Percentiles rank a stretch among this genome's conserved stretches.
Conservation (phyloP, 2,797 vertebrate species). For the Aeoliscus strigatus region DNA sequence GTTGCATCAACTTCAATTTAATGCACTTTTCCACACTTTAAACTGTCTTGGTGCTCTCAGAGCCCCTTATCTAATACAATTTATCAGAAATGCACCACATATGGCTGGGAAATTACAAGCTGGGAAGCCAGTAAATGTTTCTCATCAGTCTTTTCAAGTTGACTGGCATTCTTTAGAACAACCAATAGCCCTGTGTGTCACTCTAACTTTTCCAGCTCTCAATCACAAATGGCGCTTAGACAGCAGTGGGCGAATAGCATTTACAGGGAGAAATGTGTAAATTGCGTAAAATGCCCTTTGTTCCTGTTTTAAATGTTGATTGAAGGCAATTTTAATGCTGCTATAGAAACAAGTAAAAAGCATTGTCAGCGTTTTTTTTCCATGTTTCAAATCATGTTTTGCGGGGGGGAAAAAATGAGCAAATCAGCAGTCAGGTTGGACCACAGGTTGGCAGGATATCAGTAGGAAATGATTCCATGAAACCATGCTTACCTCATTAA, state of each 20-base stretch:
- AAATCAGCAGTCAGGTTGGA: neutral
- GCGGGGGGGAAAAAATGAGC: neutral
- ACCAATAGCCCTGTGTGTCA: slow-evolving; percentile 10
- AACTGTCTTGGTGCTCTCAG: slow-evolving; percentile 22
- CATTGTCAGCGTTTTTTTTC: neutral
- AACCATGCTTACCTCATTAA: slow-evolving; percentile 17
- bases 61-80: slow-evolving; percentile 37
- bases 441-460: too few relatives aligned
- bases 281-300: slow-evolving; percentile 25
- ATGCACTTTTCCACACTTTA: slow-evolving; percentile 25
- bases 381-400: slow-evolving; percentile 1
- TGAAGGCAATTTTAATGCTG: slow-evolving; percentile 18
- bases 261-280: slow-evolving; percentile 6
- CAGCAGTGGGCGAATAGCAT: slow-evolving; percentile 1
- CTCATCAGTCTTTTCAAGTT: slow-evolving; percentile 30
- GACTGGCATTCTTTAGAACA: slow-evolving; percentile 30
- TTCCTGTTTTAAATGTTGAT: slow-evolving; percentile 12
- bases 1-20: slow-evolving; percentile 31
- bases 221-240: slow-evolving; percentile 24
- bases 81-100: slow-evolving; percentile 41
- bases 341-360: slow-evolving; percentile 33
- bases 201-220: slow-evolving; percentile 24
- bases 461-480: too few relatives aligned
- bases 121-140: slow-evolving; percentile 18
- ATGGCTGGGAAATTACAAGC: slow-evolving; percentile 26